Percentiles rank a stretch among this genome's conserved stretches.
These are phyloP conservation scores for Spatulosminthurus flaviceps DNA, from an alignment of 2,888 invertebrate species.

Conservation along the genomic window DNA sequence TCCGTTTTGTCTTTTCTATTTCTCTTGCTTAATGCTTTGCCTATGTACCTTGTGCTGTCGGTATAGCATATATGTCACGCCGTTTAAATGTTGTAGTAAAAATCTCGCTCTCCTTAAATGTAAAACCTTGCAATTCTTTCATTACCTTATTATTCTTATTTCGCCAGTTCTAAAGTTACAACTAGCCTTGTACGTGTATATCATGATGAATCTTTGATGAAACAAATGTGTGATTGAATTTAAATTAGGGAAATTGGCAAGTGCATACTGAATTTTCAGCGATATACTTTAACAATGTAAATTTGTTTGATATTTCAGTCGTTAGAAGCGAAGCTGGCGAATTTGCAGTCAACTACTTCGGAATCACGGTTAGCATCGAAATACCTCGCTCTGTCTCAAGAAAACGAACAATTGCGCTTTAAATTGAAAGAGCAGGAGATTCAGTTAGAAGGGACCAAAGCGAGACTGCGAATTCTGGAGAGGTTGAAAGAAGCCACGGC, in stretches of 20 bases:
- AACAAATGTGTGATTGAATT: too few species aligned
- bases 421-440: conserved; percentile 62
- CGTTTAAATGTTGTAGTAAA: too few species aligned
- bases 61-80: too few species aligned
- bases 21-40: neutral
- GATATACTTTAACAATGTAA: neutral
- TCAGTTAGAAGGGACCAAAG: conserved; percentile 61
- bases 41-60: neutral
- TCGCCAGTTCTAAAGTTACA: too few species aligned
- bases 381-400: conserved; percentile 57
- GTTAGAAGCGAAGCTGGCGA: conserved; percentile 43
- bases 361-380: conserved; percentile 50
- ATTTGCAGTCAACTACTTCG: conserved; percentile 43
- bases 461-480: conserved; percentile 59
- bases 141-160: too few species aligned
- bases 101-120: too few species aligned
- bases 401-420: conserved; percentile 62
- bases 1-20: conserved; percentile 18
- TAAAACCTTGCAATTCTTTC: too few species aligned
- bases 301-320: conserved; percentile 41
- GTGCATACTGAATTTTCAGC: neutral
- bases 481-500: conserved; percentile 49
- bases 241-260: neutral
- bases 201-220: too few species aligned
- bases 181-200: too few species aligned